Evolutionary conservation across 2,113 vertebrate genomes (phyloP).

Genomic region (Muntiacus reevesi): DNA sequence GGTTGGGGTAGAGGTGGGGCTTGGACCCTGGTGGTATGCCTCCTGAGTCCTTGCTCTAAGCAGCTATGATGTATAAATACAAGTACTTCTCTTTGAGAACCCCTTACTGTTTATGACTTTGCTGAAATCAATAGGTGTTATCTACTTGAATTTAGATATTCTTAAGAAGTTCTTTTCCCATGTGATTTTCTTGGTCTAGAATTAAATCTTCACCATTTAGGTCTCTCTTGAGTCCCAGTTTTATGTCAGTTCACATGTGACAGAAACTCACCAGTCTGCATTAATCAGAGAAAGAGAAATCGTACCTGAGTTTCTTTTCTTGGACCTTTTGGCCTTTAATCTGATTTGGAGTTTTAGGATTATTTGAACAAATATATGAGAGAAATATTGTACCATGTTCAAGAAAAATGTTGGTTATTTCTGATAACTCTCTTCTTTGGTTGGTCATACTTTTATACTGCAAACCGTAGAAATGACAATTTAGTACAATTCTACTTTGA

Average conservation of each 20-base stretch:
- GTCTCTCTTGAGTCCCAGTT: neutral
- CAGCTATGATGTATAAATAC: accelerated
- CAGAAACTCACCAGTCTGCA: neutral
- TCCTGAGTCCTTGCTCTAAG: neutral
- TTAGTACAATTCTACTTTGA: slow-evolving; percentile 7
- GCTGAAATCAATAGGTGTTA: neutral
- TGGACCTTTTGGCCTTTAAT: neutral
- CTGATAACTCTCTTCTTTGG: neutral
- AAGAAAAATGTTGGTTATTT: slow-evolving; percentile 1
- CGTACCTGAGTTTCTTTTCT: neutral
- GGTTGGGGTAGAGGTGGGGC: no score
- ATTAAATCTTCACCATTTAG: neutral
- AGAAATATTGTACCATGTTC: neutral
- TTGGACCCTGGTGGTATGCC: accelerated
- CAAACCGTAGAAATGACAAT: slow-evolving; percentile 5
- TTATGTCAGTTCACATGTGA: neutral
- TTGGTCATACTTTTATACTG: neutral
- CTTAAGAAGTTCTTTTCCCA: neutral
- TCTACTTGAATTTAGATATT: neutral
- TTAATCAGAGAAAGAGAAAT: neutral
- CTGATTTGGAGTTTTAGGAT: slow-evolving; percentile 59
- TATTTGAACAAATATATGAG: slow-evolving; percentile 29
- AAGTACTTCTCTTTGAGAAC: neutral
- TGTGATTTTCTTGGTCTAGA: neutral
- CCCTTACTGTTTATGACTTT: neutral